Base-by-base conservation (phyloP, 2,113 vertebrate species). In the Oryzias curvinotus region DNA sequence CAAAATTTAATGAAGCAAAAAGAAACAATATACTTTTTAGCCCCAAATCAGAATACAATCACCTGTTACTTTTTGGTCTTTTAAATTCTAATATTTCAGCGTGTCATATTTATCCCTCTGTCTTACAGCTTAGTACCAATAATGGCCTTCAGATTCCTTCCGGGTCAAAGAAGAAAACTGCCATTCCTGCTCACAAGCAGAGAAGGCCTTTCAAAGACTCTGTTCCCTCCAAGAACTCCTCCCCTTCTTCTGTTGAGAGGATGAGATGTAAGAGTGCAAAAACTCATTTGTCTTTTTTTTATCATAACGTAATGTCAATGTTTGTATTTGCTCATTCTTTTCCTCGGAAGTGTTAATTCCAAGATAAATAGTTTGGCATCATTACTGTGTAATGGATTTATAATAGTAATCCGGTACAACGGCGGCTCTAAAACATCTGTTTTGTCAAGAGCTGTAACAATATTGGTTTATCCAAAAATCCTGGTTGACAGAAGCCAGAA, bases 261-360 rank as follows among this genome's bases (percentile, higher is more conserved):
- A 91, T 95, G 89, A 95, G 94, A 93, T 86, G 96, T 97, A 90
- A 92, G 95, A 57, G 19, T 55, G 52, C 26, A 74, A 64, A 77
- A 36, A 71, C 52, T 67, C 14, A 61, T 79, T 71, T 72, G 18
- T 66, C 45, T 53, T 13, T 14, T 14, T 8, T 62, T 48, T 67
- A 52, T 62, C 28, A 66, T 48, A 30, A 68, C 21, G 44, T 59
- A 45, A 61, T 71, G 59, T 62, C 26, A 50, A 47, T 1, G 51
- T 61, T 16, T 10, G 60, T 62, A 4, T 59, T 74, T 19, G 7
- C 16, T 78, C 1, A 50, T 36, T 12, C 8, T 36, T 36, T 3
- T 36, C 8, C 8, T 36, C 10, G 30, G 7, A 10, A 36, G 2
- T 36, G 30, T 36, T 36, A 7, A 36, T 36, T 36, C 30, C 1